Percentiles rank a stretch among this genome's conserved stretches.
Evolutionary conservation across 2,888 invertebrate genomes (phyloP).

Genomic region (Linnaemya vulpina): DNA sequence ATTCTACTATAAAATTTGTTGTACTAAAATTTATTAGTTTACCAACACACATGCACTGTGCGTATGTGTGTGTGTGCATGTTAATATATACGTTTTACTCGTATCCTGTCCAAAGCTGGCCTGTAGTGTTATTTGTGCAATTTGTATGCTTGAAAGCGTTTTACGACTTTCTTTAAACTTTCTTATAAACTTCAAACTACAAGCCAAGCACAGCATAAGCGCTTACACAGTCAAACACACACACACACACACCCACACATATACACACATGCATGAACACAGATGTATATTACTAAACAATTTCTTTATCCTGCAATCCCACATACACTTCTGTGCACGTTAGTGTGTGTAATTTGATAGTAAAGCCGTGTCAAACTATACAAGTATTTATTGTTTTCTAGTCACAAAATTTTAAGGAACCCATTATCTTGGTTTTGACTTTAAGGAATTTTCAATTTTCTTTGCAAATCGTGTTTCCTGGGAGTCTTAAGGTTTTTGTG

Average conservation of each 20-base stretch:
- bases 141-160: constrained; percentile 82
- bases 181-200: constrained; percentile 51
- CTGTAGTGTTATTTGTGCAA: constrained; percentile 78
- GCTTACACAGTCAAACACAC: too few relatives aligned
- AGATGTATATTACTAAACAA: constrained; percentile 31
- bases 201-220: background rate
- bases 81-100: constrained; percentile 22
- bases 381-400: constrained; percentile 68
- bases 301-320: constrained; percentile 44
- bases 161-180: constrained; percentile 78
- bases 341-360: constrained; percentile 31
- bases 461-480: constrained; percentile 75
- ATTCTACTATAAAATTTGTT: background rate
- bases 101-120: constrained; percentile 43
- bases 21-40: constrained; percentile 15
- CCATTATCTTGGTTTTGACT: constrained; percentile 63
- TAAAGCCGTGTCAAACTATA: constrained; percentile 79
- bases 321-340: constrained; percentile 23
- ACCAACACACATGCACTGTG: background rate
- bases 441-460: constrained; percentile 81
- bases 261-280: constrained; percentile 12
- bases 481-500: constrained; percentile 65
- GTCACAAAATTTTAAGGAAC: constrained; percentile 47
- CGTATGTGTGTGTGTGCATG: background rate
- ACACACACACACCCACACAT: constrained; percentile 4